Base-by-base conservation (phyloP, 1,140 invertebrate species). In the Heterodera carotae region DNA sequence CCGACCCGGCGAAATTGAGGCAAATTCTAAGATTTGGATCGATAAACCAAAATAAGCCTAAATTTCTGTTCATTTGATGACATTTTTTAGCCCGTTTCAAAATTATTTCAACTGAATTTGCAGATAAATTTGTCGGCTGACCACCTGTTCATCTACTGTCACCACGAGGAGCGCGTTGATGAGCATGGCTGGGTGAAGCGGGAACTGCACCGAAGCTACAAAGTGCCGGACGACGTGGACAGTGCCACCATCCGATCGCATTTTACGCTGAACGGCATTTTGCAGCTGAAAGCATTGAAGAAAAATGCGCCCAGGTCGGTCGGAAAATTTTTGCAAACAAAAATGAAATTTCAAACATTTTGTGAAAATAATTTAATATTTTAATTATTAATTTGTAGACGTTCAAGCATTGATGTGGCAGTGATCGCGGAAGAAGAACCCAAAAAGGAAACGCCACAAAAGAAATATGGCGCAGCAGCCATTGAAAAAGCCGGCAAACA, bases 1-100 rank as follows among this genome's bases (percentile, higher is more conserved):
- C 73, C 72, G 77, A 43, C 85, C 85, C 25, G 83, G 84, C 36
- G 85, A 86, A 68, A 87, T 86, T 76, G 84, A 86, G 68, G 85
- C 83, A 39, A 59, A 66, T 31, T 25, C 18, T 2, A 10, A 62
- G 7, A 31, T 62, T 25, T 62, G 2, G 8, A 62, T 62, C n/a
- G n/a, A n/a, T n/a, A n/a, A n/a, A n/a, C n/a, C n/a, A n/a, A n/a
- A n/a, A n/a, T n/a, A n/a, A n/a, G n/a, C n/a, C n/a, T n/a, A 43
- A 43, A 43, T 8, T 43, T 6, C 39, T 12, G 12, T 43, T 43
- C 6, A 43, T 43, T 43, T 43, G 6, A 8, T 2, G 6, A 43
- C 6, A 43, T 43, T 43, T 43, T n/a, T n/a, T n/a, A n/a, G 39
- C 39, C 39, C 6, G 5, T 31, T 12, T 18, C 29, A 10, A 56